A percentile compares a stretch with the other conserved stretches of the same genome.
Conservation (phyloP, 1,140 invertebrate genomes). For the Asbolus verrucosus region DNA sequence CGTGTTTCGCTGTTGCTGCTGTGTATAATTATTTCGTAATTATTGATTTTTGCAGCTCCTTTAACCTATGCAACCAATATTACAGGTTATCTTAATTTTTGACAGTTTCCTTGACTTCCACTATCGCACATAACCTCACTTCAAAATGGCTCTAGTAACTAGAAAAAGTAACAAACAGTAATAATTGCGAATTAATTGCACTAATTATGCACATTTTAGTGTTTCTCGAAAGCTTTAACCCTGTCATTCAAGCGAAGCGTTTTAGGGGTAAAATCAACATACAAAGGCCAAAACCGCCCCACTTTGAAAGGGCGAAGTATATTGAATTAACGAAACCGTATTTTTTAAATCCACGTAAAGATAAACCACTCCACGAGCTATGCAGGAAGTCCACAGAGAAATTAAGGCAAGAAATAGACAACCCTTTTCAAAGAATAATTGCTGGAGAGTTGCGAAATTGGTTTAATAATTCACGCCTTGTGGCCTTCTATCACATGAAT, state of each 20-base stretch:
- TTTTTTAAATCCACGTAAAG: slow-evolving; percentile 65
- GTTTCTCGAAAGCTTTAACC: slow-evolving; percentile 47
- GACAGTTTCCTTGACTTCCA: no score
- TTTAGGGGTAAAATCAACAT: slow-evolving; percentile 81
- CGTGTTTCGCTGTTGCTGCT: not conserved
- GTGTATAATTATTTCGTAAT: slow-evolving; percentile 11
- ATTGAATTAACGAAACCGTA: slow-evolving; percentile 73
- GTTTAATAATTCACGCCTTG: slow-evolving; percentile 77
- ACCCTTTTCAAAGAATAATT: slow-evolving; percentile 78
- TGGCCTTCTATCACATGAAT: slow-evolving; percentile 78
- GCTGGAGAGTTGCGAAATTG: slow-evolving; percentile 76
- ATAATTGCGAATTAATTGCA: no score
- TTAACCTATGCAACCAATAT: slow-evolving; percentile 31
- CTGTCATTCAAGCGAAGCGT: slow-evolving; percentile 69
- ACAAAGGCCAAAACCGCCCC: slow-evolving; percentile 75
- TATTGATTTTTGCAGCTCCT: slow-evolving; percentile 34
- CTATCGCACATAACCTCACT: no score
- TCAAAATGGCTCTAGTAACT: slow-evolving; percentile 43
- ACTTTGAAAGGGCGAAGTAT: slow-evolving; percentile 73
- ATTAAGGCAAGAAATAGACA: slow-evolving; percentile 63
- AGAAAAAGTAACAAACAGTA: slow-evolving; percentile 46
- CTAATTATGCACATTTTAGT: no score
- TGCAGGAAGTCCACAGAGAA: slow-evolving; percentile 56
- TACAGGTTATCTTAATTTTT: not conserved
- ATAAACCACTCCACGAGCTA: slow-evolving; percentile 60